Percentiles rank a stretch among this genome's conserved stretches.
Conservation (phyloP, 2,113 vertebrate genomes). For the Podocnemis expansa region DNA sequence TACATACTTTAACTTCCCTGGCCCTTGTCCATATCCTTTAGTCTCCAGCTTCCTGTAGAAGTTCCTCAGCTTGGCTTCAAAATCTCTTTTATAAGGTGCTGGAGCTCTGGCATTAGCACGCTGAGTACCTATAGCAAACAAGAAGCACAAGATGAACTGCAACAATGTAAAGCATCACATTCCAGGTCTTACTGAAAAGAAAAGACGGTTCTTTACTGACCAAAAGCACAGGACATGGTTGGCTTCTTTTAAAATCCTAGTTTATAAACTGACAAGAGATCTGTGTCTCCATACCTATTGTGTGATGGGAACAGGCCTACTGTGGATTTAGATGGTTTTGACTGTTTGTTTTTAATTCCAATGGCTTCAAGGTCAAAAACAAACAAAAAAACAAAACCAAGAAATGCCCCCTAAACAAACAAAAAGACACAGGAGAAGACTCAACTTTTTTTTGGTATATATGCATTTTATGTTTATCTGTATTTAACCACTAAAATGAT, state of each 20-base stretch:
- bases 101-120: slow-evolving; percentile 96
- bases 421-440: neutral
- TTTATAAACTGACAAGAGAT: neutral
- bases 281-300: neutral
- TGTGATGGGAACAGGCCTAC: neutral
- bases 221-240: neutral
- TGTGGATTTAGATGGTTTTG: neutral
- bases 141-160: neutral
- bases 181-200: neutral
- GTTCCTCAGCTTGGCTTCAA: slow-evolving; percentile 98
- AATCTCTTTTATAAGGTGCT: slow-evolving; percentile 97
- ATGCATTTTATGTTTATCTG: neutral
- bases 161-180: neutral
- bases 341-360: neutral
- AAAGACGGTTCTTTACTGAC: neutral
- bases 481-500: neutral
- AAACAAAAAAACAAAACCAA: neutral
- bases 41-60: slow-evolving; percentile 99
- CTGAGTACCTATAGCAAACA: slow-evolving; percentile 87
- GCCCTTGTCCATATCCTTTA: slow-evolving; percentile 98
- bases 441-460: slow-evolving; percentile 9
- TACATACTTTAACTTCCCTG: slow-evolving; percentile 96
- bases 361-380: neutral
- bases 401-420: neutral
- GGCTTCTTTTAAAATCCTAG: neutral